phyloP scores from a whole-genome alignment of 2,888 invertebrate species.

The Magallana nippona region DNA sequence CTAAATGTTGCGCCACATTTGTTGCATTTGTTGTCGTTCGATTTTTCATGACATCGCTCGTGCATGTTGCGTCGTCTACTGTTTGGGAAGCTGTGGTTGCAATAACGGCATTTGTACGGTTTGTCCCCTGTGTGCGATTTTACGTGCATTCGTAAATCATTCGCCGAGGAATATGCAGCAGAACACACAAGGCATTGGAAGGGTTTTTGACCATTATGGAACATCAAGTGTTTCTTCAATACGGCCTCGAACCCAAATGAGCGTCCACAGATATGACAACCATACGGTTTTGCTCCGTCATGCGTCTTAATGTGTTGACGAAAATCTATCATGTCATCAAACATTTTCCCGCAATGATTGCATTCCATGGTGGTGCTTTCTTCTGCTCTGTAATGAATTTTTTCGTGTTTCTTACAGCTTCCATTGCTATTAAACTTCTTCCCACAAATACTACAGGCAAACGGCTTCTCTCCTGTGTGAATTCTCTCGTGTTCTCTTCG shows the following conservation, averaged over 20 bases:
- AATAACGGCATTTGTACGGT: conserved; percentile 51
- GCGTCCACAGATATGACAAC: conserved; percentile 46
- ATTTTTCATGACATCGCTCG: conserved; percentile 47
- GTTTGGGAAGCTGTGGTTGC: conserved; percentile 46
- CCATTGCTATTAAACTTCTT: conserved; percentile 51
- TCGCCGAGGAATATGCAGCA: conserved; percentile 45
- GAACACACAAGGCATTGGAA: conserved; percentile 47
- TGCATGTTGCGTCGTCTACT: conserved; percentile 45
- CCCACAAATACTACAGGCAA: conserved; percentile 46
- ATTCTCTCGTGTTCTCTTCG: conserved; percentile 51
- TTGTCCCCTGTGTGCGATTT: conserved; percentile 47
- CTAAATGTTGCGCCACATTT: conserved; percentile 46
- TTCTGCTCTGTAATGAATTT: conserved; percentile 36
- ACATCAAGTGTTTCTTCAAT: conserved; percentile 47
- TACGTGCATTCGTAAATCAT: conserved; percentile 47
- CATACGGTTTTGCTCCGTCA: conserved; percentile 40
- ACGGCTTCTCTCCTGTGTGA: conserved; percentile 52
- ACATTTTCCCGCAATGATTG: conserved; percentile 47
- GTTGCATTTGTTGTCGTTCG: conserved; percentile 43
- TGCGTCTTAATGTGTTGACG: conserved; percentile 43
- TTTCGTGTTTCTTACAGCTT: conserved; percentile 51
- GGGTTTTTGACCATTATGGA: conserved; percentile 47
- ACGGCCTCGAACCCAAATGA: conserved; percentile 48
- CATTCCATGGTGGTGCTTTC: conserved; percentile 41
- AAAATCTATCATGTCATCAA: conserved; percentile 38